Base-by-base conservation (phyloP, 2,888 invertebrate species). In the Xestia xanthographa region DNA sequence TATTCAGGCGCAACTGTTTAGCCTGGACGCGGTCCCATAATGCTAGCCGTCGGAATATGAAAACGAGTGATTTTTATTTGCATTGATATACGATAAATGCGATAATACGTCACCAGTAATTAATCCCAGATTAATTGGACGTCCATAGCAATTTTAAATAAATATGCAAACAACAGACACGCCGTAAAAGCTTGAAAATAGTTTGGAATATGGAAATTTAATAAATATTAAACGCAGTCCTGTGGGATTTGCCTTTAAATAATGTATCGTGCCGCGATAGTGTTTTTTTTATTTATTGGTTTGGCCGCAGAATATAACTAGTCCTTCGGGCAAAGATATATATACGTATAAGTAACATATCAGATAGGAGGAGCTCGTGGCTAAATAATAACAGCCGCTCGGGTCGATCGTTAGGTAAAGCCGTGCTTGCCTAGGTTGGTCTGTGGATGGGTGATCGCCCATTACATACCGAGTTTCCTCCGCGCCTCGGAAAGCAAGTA, bases 141-240 rank as follows among this genome's bases (percentile, higher is more conserved):
- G 81, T 17, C 38, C 73, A 78, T 77, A 77, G 74, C 85, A 83
- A 82, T 85, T 89, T 88, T 86, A 87, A 88, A 89, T 88, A 89
- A 89, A 87, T 88, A 91, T 91, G 90, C 89, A 90, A 92, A 91
- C 87, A 79, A 82, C 83, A 82, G 86, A 82, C 77, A 84, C 79
- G 84, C 80, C 75, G 80, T 84, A 87, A 89, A 89, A 88, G 84
- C 84, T 87, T 82, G 87, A 90, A 90, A 91, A 90, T 89, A 84
- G 85, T 88, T 82, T 81, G 82, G 85, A 88, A 89, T 90, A 92
- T 91, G 89, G 81, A 88, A 86, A 90, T 92, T 87, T 88, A 81
- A 85, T 89, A 88, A 88, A 90, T 90, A 87, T 84, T 86, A 85
- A 87, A 81, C 82, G 70, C 29, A 67, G 65, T 80, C 85, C 76